These are phyloP conservation scores for Leuciscus waleckii DNA, from an alignment of 2,797 vertebrate genomes.

Conservation along the genomic window DNA sequence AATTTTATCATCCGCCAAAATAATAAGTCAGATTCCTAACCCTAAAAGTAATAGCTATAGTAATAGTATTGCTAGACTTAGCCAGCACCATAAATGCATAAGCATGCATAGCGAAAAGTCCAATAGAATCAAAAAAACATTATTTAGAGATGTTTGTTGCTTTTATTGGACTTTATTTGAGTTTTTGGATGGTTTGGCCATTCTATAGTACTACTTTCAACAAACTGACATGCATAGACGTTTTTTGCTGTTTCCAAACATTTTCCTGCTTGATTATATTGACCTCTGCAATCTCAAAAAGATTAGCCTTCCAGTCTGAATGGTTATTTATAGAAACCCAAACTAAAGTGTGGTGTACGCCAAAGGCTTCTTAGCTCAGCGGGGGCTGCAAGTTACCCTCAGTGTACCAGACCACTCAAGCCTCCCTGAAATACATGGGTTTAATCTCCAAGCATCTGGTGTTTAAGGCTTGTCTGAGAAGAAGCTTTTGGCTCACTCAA, in stretches of 20 bases:
- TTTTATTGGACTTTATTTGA: background rate
- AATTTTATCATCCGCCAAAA: background rate
- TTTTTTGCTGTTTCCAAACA: slow-evolving; percentile 14
- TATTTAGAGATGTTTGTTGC: background rate
- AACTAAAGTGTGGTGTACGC: slow-evolving; percentile 35
- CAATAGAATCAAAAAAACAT: background rate
- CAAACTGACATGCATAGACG: background rate
- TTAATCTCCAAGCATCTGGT: slow-evolving; percentile 23
- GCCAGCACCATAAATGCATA: background rate
- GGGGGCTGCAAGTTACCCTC: slow-evolving; percentile 55
- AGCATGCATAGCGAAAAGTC: background rate
- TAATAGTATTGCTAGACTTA: background rate
- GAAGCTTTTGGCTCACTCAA: background rate
- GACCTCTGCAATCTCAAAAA: slow-evolving; percentile 30
- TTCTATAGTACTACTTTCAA: background rate
- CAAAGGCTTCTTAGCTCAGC: slow-evolving; percentile 36
- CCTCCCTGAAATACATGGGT: slow-evolving; percentile 68
- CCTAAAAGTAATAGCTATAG: background rate
- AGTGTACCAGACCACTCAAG: slow-evolving; percentile 76
- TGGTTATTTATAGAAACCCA: slow-evolving; percentile 53
- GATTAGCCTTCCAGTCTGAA: slow-evolving; percentile 42
- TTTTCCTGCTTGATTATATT: slow-evolving; percentile 22
- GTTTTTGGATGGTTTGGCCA: background rate
- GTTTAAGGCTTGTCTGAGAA: slow-evolving; percentile 13
- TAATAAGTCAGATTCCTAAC: background rate